Conservation (phyloP, 92 coral and sea anemone species). For the Phymanthus crucifer region DNA sequence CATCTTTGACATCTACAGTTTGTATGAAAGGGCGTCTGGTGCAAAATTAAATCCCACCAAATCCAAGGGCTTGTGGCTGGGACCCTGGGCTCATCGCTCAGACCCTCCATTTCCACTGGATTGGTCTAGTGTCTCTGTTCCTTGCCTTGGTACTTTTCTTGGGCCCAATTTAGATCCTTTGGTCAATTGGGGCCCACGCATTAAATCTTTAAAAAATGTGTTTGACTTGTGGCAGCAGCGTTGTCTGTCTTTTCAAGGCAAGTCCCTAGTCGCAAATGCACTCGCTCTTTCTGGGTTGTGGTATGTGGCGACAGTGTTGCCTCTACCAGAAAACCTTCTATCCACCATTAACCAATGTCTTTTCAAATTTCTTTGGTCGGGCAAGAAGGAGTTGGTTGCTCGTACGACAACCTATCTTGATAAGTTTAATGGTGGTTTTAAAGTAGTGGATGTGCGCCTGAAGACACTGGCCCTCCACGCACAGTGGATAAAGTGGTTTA, state of each 20-base stretch:
- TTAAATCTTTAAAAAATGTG: not conserved
- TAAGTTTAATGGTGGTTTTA: not conserved
- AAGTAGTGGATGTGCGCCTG: not conserved
- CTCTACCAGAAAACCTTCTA: not conserved
- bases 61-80: constrained; percentile 52
- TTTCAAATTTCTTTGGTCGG: not conserved
- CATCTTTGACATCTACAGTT: constrained; percentile 24
- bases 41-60: constrained; percentile 44
- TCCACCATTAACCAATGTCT: not conserved
- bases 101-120: constrained; percentile 29
- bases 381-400: constrained; percentile 1
- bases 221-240: constrained; percentile 25
- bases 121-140: constrained; percentile 33
- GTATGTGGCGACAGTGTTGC: constrained; percentile 33
- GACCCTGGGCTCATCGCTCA: constrained; percentile 45
- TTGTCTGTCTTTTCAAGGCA: constrained; percentile 17
- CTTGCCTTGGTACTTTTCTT: constrained; percentile 37
- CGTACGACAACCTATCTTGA: not conserved
- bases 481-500: constrained; percentile 7
- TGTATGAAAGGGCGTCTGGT: constrained; percentile 56
- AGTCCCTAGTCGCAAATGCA: constrained; percentile 31
- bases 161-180: not conserved
- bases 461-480: not conserved
- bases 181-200: constrained; percentile 39
- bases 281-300: constrained; percentile 30